Base-by-base conservation (phyloP, 2,888 invertebrate genomes). In the Eupithecia exiguata region DNA sequence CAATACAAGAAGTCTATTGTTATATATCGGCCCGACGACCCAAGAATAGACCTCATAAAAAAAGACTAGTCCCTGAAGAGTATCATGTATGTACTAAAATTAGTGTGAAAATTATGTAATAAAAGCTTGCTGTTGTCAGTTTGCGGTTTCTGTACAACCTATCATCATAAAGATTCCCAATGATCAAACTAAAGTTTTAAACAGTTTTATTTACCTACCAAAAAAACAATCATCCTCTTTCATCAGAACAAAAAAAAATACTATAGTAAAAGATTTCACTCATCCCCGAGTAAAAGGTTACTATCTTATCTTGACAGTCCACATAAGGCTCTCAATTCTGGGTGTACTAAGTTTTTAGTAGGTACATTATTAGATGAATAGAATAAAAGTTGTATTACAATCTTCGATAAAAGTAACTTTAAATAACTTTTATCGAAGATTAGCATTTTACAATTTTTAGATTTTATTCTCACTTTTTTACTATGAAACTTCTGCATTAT, bases 11-110 rank as follows among this genome's bases (percentile, higher is more conserved):
- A 88, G 58, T 89, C 92, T 30, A 96, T 96, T 84, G 95, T 96
- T 49, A 95, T 97, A 12, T 95, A 96, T 88, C 95, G 97, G 76
- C 95, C 96, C 18, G 96, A 96, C 81, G 97, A 97, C 85, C 97
- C 97, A 1, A 93, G 93, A 84, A 96, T 90, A 25, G 89, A 92
- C 66, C 92, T 90, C 84, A 95, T 96, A 62, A 94, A 91, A 74
- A 95, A 94, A 25, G 25, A 25, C 58, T 58, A 58, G 58, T 12
- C 46, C n/a, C 14, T 58, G 25, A 82, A 95, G 96, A 87, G 72
- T 68, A 53, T 70, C 74, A 21, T 69, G 38, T 66, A 38, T 6
- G 69, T 30, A 30, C 30, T 69, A 83, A 78, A 80, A 70, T 70
- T 84, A 86, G 86, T 82, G 77, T 81, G 81, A 81, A 38, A 66